Evolutionary conservation across 2,797 vertebrate species (phyloP).

Genomic region (Chrysocyon brachyurus): DNA sequence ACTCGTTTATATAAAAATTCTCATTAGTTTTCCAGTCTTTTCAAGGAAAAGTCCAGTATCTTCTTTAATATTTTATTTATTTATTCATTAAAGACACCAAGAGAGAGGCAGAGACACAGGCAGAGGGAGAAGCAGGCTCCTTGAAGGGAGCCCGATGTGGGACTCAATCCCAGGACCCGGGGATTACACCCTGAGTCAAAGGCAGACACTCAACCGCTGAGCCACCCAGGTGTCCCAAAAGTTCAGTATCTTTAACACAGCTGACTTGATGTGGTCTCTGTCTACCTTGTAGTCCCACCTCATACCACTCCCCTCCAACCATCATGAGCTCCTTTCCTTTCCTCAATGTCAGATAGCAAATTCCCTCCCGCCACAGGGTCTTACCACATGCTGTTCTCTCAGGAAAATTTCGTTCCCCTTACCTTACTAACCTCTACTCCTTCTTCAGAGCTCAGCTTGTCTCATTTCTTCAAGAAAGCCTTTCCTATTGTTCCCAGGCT

Average conservation of each 20-base stretch:
- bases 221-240: neutral
- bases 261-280: neutral
- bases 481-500: neutral
- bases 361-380: neutral
- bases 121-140: no score
- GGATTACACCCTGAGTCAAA: no score
- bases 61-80: no score
- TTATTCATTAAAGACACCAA: no score
- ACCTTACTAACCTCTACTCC: neutral
- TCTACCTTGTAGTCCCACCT: neutral
- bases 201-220: no score
- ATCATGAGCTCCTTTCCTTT: neutral
- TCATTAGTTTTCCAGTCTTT: neutral
- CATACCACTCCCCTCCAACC: neutral
- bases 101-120: no score
- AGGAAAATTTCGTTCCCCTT: neutral
- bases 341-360: neutral
- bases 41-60: neutral
- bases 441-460: neutral
- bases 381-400: neutral
- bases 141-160: no score
- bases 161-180: no score
- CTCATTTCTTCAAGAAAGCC: neutral
- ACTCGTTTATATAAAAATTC: neutral
- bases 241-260: neutral